Base-by-base conservation (phyloP, 2,797 vertebrate species). In the Sus cebifrons region DNA sequence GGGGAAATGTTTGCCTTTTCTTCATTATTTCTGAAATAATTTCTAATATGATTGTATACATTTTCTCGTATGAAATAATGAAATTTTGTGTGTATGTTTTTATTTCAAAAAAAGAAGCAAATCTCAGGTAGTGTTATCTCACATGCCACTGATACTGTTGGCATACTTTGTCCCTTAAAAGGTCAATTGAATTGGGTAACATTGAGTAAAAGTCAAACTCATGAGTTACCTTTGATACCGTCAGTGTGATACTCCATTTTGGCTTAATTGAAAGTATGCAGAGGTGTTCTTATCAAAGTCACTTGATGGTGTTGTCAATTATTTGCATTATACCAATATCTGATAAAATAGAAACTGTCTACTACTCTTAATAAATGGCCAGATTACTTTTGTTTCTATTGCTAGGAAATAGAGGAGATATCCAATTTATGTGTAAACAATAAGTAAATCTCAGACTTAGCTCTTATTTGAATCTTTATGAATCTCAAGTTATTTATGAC, bases 401-500 rank as follows among this genome's bases (percentile, higher is more conserved):
- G 32, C 74, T 89, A 87, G 40, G 89, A 86, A 86, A 70, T 60
- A 82, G 7, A 54, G 7, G 1, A 40, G 20, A 36, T n/a, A 52
- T 60, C 27, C 4, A 52, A 64, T 32, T 73, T 82, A n/a, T 49
- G 58, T 27, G 3, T 44, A 52, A 25, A 75, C 40, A 70, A 58
- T n/a, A n/a, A 60, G 29, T n/a, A 86, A 83, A 78, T 2, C 1
- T 62, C 15, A 70, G 13, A n/a, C n/a, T 85, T 88, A 9, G 65
- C 32, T 84, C 16, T 58, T 5, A 1, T 88, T 86, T 93, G 23
- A 84, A 44, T 15, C 25, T 70, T 94, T 73, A 27, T 86, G 32
- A 93, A 74, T 78, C 92, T 93, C 49, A 87, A 36, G 6, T 78
- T 89, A 95, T 92, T 96, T 89, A 21, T 23, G 73, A 13, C 54